Evolutionary conservation across 1,140 invertebrate genomes (phyloP).

Genomic region (Rhagoletis zephyria): DNA sequence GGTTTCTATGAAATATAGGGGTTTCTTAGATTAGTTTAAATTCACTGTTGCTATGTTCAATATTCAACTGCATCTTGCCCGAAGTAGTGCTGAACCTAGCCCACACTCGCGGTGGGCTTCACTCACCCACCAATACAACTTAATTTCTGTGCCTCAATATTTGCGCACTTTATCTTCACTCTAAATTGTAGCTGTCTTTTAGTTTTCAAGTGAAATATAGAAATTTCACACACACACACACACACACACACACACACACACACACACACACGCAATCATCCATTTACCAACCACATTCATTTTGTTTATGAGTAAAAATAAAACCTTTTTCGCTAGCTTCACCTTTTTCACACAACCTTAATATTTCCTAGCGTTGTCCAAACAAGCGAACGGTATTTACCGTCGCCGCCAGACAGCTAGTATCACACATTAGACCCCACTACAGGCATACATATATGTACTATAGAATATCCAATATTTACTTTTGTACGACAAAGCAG

Average conservation of each 20-base stretch:
- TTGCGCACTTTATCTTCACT: background rate
- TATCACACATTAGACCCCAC: background rate
- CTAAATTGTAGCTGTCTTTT: slow-evolving; percentile 27
- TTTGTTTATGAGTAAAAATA: background rate
- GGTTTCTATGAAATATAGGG: no score
- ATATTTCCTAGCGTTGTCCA: background rate
- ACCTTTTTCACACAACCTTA: background rate
- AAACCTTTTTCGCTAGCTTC: background rate
- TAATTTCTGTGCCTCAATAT: background rate
- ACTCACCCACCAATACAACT: no score
- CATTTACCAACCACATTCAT: no score
- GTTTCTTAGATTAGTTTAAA: no score
- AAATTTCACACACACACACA: background rate
- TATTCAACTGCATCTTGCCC: no score
- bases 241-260: no score
- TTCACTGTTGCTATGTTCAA: no score
- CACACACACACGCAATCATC: no score
- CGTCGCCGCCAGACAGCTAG: background rate
- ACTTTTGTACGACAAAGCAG: slow-evolving; percentile 23
- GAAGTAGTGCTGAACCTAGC: no score
- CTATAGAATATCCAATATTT: slow-evolving; percentile 14
- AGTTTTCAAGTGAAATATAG: slow-evolving; percentile 7
- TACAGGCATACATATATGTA: background rate
- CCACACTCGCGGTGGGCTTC: no score
- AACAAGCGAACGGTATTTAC: slow-evolving; percentile 8